A percentile compares a stretch with the other conserved stretches of the same genome.
These are phyloP conservation scores for Fopius arisanus DNA, from an alignment of 1,140 invertebrate species.

Conservation along the genomic window DNA sequence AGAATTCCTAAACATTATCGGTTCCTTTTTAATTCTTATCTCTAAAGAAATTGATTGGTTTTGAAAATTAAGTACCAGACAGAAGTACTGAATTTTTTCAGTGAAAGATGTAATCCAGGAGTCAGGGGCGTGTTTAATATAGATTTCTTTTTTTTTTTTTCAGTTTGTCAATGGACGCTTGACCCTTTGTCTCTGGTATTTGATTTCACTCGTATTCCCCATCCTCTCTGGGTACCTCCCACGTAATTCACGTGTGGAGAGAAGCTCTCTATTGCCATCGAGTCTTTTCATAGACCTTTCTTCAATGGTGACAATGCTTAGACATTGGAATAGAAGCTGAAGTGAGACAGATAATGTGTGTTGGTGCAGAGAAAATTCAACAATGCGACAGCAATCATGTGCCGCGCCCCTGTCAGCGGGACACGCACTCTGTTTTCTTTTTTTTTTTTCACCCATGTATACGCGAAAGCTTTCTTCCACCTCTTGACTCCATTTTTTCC, in stretches of 20 bases:
- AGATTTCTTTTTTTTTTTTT: constrained; percentile 50
- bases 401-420: constrained; percentile 62
- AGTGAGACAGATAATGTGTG: neutral
- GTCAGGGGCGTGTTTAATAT: constrained; percentile 55
- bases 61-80: neutral
- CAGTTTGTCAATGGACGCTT: constrained; percentile 61
- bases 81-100: neutral
- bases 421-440: constrained; percentile 37
- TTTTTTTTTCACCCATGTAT: constrained; percentile 36
- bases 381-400: constrained; percentile 65
- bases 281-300: constrained; percentile 20
- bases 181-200: constrained; percentile 64
- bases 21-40: too few relatives aligned
- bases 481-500: constrained; percentile 32
- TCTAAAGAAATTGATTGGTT: neutral
- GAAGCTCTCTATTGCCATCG: constrained; percentile 4
- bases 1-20: too few relatives aligned
- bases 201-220: constrained; percentile 50
- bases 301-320: constrained; percentile 32
- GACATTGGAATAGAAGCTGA: neutral
- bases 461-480: constrained; percentile 31
- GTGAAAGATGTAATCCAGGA: neutral
- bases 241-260: constrained; percentile 36
- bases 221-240: constrained; percentile 43
- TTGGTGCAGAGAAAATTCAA: constrained; percentile 36